Evolutionary conservation across 1,140 invertebrate genomes (phyloP).

Genomic region (Heliothis virescens): DNA sequence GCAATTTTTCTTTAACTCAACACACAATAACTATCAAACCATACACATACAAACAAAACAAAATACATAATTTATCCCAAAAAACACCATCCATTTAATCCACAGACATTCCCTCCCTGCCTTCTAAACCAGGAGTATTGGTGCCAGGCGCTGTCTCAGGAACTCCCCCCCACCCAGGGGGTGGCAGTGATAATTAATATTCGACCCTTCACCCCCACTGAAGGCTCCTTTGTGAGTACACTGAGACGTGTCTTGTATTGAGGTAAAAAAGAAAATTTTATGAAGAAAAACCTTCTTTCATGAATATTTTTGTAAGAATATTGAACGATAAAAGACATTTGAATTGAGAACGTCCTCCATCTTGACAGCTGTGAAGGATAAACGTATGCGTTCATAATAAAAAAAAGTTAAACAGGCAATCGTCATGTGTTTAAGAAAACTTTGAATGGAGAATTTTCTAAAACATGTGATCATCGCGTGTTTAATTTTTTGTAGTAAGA

Average conservation of each 20-base stretch:
- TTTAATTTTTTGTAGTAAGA: too few species aligned
- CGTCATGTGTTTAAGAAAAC: too few species aligned
- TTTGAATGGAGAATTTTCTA: too few species aligned
- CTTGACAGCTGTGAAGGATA: background rate
- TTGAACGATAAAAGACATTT: background rate
- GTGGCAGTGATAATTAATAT: constrained; percentile 75
- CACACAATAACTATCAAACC: too few species aligned
- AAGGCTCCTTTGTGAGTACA: constrained; percentile 65
- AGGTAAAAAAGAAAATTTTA: constrained; percentile 3
- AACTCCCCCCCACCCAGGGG: constrained; percentile 43
- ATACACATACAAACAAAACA: background rate
- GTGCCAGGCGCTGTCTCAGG: constrained; percentile 69
- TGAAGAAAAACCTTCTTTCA: background rate
- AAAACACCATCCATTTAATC: background rate
- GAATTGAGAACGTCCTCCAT: background rate
- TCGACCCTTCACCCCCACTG: constrained; percentile 64
- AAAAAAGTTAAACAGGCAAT: too few species aligned
- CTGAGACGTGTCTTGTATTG: constrained; percentile 9
- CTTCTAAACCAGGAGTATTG: constrained; percentile 59
- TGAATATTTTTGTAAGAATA: background rate
- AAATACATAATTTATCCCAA: background rate
- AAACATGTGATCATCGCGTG: too few species aligned
- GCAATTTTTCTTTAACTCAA: too few species aligned
- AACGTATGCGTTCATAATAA: too few species aligned
- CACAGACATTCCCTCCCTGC: constrained; percentile 10